phyloP scores from a whole-genome alignment of 2,797 vertebrate species.

The Clarias pachynema region DNA sequence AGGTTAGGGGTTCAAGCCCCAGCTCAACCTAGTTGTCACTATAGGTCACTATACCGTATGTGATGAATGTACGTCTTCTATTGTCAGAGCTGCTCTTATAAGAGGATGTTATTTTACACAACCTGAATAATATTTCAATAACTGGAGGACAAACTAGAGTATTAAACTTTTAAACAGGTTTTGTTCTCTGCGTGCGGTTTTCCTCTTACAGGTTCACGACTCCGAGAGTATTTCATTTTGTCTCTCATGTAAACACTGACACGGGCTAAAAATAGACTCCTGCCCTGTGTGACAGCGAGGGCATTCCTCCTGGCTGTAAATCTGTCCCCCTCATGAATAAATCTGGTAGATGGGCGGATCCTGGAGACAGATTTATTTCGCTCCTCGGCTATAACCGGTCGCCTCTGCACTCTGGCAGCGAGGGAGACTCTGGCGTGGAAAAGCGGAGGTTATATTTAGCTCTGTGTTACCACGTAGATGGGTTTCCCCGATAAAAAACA shows the following conservation, averaged over 20 bases:
- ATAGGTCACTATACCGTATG: too few species aligned
- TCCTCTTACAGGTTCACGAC: background rate
- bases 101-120: background rate
- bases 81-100: background rate
- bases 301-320: conserved; percentile 17
- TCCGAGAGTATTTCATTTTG: background rate
- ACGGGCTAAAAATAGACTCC: background rate
- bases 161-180: background rate
- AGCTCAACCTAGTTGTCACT: too few species aligned
- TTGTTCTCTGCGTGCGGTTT: background rate
- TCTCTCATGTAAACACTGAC: background rate
- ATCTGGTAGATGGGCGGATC: conserved; percentile 24
- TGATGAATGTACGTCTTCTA: background rate
- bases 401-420: conserved; percentile 38
- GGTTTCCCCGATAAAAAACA: conserved; percentile 41
- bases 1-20: too few species aligned
- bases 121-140: background rate
- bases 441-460: conserved; percentile 43
- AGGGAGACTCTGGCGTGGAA: conserved; percentile 36
- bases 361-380: conserved; percentile 31
- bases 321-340: conserved; percentile 26
- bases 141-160: background rate
- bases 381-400: conserved; percentile 37
- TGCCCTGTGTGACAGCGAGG: conserved; percentile 1
- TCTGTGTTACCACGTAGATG: conserved; percentile 21